Conservation (phyloP, 1,140 invertebrate species). For the Heterodera schachtii region DNA sequence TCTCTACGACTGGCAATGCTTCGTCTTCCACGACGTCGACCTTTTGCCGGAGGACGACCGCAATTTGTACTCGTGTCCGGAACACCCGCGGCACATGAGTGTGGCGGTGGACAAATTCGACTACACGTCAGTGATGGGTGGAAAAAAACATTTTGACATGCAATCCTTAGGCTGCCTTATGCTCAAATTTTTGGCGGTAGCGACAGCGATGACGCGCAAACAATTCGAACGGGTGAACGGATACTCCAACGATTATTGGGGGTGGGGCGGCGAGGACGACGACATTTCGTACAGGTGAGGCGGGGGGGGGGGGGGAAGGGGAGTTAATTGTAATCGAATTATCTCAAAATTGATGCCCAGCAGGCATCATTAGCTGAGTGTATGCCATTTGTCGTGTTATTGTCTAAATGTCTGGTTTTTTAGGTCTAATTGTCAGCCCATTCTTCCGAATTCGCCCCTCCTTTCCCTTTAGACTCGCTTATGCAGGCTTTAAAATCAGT, state of each 20-base stretch:
- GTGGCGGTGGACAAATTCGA: conserved; percentile 86
- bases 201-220: conserved; percentile 70
- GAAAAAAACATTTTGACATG: not conserved
- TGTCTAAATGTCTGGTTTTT: conserved; percentile 1
- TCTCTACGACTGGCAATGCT: conserved; percentile 73
- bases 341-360: too few relatives aligned
- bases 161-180: conserved; percentile 47
- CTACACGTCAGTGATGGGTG: conserved; percentile 72
- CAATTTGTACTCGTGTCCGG: conserved; percentile 88
- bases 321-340: not conserved
- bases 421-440: too few relatives aligned
- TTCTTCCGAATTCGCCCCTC: too few relatives aligned
- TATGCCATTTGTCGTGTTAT: not conserved
- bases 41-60: conserved; percentile 82
- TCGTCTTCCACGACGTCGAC: conserved; percentile 93
- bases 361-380: not conserved
- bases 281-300: conserved; percentile 52
- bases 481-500: conserved; percentile 57
- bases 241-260: conserved; percentile 86
- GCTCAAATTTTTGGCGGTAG: conserved; percentile 72
- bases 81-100: conserved; percentile 81
- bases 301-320: not conserved
- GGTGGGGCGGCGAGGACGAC: conserved; percentile 70
- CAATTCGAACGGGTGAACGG: conserved; percentile 82
- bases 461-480: conserved; percentile 43